Base-by-base conservation (phyloP, 2,888 invertebrate genomes). In the Dascillus cervinus region DNA sequence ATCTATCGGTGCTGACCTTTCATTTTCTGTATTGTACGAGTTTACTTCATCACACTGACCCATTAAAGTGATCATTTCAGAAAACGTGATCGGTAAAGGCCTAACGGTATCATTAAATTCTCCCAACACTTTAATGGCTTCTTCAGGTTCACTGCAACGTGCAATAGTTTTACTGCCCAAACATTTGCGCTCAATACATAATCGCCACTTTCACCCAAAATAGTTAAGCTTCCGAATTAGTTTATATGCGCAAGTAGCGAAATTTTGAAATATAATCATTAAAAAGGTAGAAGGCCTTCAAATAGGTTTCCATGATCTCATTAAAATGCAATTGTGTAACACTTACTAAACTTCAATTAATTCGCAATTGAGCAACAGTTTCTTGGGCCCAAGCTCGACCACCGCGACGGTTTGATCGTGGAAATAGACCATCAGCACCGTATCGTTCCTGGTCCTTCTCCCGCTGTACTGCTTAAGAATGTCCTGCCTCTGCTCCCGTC, bases 341-440 rank as follows among this genome's bases (percentile, higher is more conserved):
- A 83, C 88, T 85, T 66, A 90, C 89, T 80, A 79, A 46, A 86
- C 83, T 72, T 90, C 89, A 55, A 89, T 81, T 50, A 90, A 72
- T 60, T 86, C 83, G 60, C 88, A 88, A 55, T 80, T 79, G 27
- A 81, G 70, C 36, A 85, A 67, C 50, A 80, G 65, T 58, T 82
- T 82, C 39, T 75, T 75, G 3, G 73, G 71, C 3, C 81, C 82
- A 35, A 87, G 69, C 60, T 88, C 87, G 24, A 86, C 80, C 22
- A 89, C 77, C 2, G 86, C 88, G 22, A 89, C 79, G 1, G 88
- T 85, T 64, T 83, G 83, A 54, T 87, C 88, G 65, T 83, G 75
- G 64, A 76, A 75, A 62, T 85, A 87, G 41, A 85, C 78, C 79
- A 82, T 81, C 39, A 77, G 64, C 30, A 80, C 66, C 2, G 83